phyloP scores from a whole-genome alignment of 2,113 vertebrate genomes.

The Otis tarda region DNA sequence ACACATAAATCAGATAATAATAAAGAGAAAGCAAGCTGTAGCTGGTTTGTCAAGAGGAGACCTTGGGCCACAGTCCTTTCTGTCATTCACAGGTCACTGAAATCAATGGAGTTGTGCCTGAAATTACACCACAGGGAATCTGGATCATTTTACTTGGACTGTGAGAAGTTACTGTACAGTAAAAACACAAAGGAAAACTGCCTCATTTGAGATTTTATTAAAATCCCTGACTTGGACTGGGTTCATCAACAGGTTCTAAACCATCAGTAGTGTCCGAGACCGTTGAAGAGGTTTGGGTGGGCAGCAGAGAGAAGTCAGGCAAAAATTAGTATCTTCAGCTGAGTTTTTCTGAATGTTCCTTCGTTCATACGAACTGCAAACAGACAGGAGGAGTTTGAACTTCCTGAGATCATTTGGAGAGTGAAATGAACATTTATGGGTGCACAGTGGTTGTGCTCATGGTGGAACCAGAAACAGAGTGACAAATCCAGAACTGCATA shows the following conservation, averaged over 20 bases:
- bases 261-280: background rate
- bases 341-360: background rate
- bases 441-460: background rate
- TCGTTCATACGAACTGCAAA: background rate
- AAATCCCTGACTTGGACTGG: background rate
- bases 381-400: background rate
- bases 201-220: background rate
- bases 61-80: background rate
- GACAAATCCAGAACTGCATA: background rate
- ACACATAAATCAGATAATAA: background rate
- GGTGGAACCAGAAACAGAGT: background rate
- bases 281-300: background rate
- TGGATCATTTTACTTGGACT: background rate
- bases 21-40: background rate
- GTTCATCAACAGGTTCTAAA: background rate
- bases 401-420: background rate
- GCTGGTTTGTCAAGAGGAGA: slow-evolving; percentile 23
- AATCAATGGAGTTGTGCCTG: slow-evolving; percentile 13
- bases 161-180: slow-evolving; percentile 2
- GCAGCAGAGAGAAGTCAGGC: background rate
- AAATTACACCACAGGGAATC: slow-evolving; percentile 11
- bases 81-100: slow-evolving; percentile 52
- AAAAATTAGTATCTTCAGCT: background rate
- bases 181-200: background rate
- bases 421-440: background rate